Evolutionary conservation across 2,113 vertebrate species (phyloP).

Genomic region (Poeciliopsis prolifica): DNA sequence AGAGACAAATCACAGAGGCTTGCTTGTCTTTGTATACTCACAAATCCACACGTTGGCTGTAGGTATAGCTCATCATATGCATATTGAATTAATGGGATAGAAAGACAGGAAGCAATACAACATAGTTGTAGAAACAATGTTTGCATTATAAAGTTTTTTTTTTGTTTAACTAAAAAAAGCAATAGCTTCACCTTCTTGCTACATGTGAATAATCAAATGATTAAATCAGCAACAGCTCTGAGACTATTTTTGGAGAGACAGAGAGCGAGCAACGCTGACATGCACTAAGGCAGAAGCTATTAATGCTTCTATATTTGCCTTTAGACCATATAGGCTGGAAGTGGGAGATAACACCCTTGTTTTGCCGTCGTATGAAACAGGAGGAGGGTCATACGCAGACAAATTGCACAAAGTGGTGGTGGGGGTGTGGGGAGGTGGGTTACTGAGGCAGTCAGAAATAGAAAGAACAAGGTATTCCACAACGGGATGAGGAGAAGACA

Average conservation of each 20-base stretch:
- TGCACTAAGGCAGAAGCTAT: constrained; percentile 82
- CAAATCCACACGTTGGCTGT: constrained; percentile 33
- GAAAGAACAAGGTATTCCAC: constrained; percentile 44
- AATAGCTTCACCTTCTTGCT: not conserved
- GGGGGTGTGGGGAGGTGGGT: constrained; percentile 12
- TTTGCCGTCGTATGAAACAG: constrained; percentile 84
- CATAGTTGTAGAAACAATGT: not conserved
- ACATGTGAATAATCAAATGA: constrained; percentile 7
- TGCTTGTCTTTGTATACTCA: constrained; percentile 68
- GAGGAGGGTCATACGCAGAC: constrained; percentile 84
- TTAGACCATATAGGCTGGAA: constrained; percentile 78
- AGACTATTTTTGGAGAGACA: constrained; percentile 78
- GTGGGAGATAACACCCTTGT: constrained; percentile 86
- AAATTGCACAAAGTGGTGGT: constrained; percentile 76
- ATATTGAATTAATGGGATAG: constrained; percentile 27
- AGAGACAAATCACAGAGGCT: constrained; percentile 78
- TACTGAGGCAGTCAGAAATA: constrained; percentile 63
- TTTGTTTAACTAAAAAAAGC: not conserved
- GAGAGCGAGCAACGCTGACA: constrained; percentile 85
- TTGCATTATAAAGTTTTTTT: not conserved
- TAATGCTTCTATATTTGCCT: constrained; percentile 95
- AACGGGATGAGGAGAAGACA: constrained; percentile 38
- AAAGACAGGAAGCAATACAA: constrained; percentile 9
- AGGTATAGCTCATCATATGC: constrained; percentile 49
- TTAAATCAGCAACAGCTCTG: constrained; percentile 53